These are phyloP conservation scores for Drosophila kuntzei DNA, from an alignment of 2,888 invertebrate species.

Conservation along the genomic window DNA sequence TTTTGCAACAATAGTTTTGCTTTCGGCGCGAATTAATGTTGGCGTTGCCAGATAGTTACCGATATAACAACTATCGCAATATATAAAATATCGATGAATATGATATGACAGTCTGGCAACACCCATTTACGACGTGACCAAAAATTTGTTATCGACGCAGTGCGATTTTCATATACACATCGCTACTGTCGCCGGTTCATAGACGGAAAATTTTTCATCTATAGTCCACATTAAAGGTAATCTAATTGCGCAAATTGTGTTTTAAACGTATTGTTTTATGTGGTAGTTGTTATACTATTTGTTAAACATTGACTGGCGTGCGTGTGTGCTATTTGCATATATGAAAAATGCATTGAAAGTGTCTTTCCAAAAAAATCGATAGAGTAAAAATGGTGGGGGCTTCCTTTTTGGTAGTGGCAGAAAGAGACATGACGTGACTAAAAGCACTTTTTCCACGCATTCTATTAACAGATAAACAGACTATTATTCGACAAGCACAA, in stretches of 20 bases:
- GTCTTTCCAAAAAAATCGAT: constrained; percentile 63
- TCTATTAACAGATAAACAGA: constrained; percentile 72
- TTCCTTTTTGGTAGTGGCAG: constrained; percentile 32
- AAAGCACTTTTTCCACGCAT: constrained; percentile 68
- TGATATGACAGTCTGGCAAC: constrained; percentile 2
- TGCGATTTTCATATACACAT: constrained; percentile 48
- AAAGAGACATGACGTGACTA: constrained; percentile 79
- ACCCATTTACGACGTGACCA: background rate
- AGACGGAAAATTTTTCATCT: constrained; percentile 56
- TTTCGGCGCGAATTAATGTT: constrained; percentile 53
- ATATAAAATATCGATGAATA: background rate
- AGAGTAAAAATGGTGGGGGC: constrained; percentile 67
- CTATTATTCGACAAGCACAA: constrained; percentile 74
- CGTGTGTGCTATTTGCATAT: constrained; percentile 42
- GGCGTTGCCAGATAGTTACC: constrained; percentile 1
- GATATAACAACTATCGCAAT: background rate
- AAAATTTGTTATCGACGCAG: constrained; percentile 33
- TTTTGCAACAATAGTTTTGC: constrained; percentile 35
- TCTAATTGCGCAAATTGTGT: constrained; percentile 40
- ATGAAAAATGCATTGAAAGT: constrained; percentile 47
- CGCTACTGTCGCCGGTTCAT: constrained; percentile 65
- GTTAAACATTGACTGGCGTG: constrained; percentile 14
- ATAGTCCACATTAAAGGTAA: constrained; percentile 54
- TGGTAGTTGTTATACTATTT: constrained; percentile 8
- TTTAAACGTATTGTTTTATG: constrained; percentile 12